Conservation (phyloP, 2,888 invertebrate genomes). For the Agriotes lineatus region DNA sequence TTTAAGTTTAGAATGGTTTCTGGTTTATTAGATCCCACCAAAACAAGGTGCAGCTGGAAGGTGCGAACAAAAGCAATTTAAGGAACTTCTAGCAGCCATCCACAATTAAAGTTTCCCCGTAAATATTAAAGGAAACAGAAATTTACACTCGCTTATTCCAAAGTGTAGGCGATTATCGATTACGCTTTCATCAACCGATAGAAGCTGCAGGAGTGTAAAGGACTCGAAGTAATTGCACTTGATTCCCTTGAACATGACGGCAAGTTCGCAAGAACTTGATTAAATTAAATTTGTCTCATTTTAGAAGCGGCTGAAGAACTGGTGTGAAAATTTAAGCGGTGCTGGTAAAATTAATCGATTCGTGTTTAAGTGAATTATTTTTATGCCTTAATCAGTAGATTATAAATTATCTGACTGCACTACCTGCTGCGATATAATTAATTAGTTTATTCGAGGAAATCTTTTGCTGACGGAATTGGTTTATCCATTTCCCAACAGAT, state of each 20-base stretch:
- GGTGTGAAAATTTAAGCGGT: background rate
- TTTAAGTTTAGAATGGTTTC: background rate
- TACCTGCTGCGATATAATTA: too few species aligned
- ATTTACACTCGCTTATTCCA: background rate
- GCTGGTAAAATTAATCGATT: background rate
- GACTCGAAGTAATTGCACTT: background rate
- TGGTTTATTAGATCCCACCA: background rate
- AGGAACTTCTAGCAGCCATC: background rate
- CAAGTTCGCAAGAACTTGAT: background rate
- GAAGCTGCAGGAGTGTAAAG: background rate
- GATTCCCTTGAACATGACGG: background rate
- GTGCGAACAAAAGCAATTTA: conserved; percentile 3
- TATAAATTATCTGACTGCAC: too few species aligned
- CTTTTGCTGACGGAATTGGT: too few species aligned
- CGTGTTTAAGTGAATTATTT: too few species aligned
- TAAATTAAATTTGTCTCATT: background rate
- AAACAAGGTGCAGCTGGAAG: background rate
- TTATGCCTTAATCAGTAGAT: too few species aligned
- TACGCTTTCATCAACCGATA: background rate
- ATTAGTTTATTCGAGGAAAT: too few species aligned
- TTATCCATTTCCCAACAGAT: too few species aligned
- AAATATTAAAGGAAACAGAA: background rate
- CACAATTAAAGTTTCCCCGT: background rate
- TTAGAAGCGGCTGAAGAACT: background rate
- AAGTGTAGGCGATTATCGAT: background rate